Conservation (phyloP, 30 jellyfish, hydroid and myxozoan genomes). For the Aurelia aurita complex sp. Pacific region DNA sequence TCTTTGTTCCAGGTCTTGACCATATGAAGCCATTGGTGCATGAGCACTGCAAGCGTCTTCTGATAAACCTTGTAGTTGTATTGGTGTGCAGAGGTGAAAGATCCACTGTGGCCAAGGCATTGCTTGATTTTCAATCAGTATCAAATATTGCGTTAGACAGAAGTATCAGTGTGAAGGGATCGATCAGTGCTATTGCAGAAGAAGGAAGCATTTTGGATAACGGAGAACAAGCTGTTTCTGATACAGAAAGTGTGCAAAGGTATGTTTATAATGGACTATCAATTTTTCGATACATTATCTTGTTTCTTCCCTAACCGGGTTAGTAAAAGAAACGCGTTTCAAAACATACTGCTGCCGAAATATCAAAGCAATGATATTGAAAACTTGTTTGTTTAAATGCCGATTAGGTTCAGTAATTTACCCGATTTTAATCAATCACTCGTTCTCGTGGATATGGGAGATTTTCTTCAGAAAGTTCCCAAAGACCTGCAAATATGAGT, state of each 20-base stretch:
- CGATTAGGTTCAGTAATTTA: too few relatives aligned
- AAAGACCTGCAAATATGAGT: too few relatives aligned
- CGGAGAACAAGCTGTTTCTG: constrained; percentile 51
- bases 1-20: constrained; percentile 67
- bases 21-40: constrained; percentile 93
- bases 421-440: too few relatives aligned
- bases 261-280: neutral
- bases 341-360: too few relatives aligned
- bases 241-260: constrained; percentile 59
- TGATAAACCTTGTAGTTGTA: constrained; percentile 82
- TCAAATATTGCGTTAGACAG: constrained; percentile 86
- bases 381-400: too few relatives aligned
- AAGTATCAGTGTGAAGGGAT: constrained; percentile 78
- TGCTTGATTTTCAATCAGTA: constrained; percentile 90
- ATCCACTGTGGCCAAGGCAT: constrained; percentile 91
- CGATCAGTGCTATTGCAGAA: constrained; percentile 75
- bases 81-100: constrained; percentile 94
- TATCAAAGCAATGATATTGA: too few relatives aligned
- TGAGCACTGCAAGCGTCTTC: constrained; percentile 91
- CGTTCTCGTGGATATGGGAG: too few relatives aligned
- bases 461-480: too few relatives aligned
- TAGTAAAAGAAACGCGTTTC: too few relatives aligned
- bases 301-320: neutral
- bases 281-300: too few relatives aligned
- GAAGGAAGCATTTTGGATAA: constrained; percentile 64